phyloP scores from a whole-genome alignment of 2,888 invertebrate species.

The Amphimallon solstitiale region DNA sequence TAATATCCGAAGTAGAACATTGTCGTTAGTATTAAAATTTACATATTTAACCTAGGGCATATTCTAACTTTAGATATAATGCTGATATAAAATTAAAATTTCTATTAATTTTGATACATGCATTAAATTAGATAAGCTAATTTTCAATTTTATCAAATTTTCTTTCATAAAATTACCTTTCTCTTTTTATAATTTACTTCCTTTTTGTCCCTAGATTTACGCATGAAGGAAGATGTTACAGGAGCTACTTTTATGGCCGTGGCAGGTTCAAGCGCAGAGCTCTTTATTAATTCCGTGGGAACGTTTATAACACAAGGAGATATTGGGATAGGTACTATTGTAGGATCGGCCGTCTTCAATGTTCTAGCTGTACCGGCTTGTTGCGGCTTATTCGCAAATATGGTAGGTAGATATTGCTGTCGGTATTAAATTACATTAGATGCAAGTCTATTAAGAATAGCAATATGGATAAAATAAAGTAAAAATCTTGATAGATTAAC shows the following conservation, averaged over 20 bases:
- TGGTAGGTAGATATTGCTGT: conserved; percentile 60
- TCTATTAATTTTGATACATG: no score
- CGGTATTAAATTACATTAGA: neutral
- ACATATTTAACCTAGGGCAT: no score
- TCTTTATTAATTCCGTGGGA: conserved; percentile 86
- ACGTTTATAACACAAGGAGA: conserved; percentile 82
- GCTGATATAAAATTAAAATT: no score
- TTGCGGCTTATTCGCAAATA: conserved; percentile 73
- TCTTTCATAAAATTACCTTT: no score
- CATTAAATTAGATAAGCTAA: no score
- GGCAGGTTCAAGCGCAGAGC: conserved; percentile 86
- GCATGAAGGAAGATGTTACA: conserved; percentile 80
- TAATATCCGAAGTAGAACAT: no score
- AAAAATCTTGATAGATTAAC: no score
- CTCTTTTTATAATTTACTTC: conserved; percentile 35
- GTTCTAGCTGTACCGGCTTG: conserved; percentile 80
- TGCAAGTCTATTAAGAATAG: no score
- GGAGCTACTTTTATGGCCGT: conserved; percentile 93
- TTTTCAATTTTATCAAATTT: no score
- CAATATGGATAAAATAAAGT: no score
- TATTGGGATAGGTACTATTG: conserved; percentile 79
- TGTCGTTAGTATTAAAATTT: no score
- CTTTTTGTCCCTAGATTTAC: conserved; percentile 68
- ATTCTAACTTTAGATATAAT: no score
- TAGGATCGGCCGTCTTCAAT: conserved; percentile 83